Evolutionary conservation across 2,888 invertebrate species (phyloP), one percentile per base, ranked within the genome.

Genomic region (Synergus japonicus): DNA sequence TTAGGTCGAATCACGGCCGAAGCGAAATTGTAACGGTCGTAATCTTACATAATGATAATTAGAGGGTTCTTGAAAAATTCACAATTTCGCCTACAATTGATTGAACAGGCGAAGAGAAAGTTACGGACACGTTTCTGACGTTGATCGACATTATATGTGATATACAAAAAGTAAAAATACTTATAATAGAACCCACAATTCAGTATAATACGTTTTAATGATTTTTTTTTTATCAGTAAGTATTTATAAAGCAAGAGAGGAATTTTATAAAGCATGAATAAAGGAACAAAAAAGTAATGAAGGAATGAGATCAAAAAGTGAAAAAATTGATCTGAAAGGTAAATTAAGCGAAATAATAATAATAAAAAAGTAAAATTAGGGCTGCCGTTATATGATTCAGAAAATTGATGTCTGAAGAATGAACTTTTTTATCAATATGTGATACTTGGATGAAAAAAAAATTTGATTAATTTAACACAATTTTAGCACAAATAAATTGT

Each of bases 31-130:
- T 18, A 58, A 58, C 18, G 58, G 3, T 58, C 58, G 18, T 58
- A n/a, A 18, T 58, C 58, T 58, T 58, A 58, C 58, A 18, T 58
- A 58, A 58, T 58, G 10, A 58, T 58, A 58, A 58, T 58, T 58
- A 58, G 9, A 58, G 58, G 18, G 9, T 58, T 58, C 58, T 58
- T 58, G 18, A 58, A 18, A 54, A 54, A 54, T 54, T 5, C 54
- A 54, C 54, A 18, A 18, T 58, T 58, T 9, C 58, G 9, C 18
- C 58, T n/a, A 18, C 58, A 58, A 58, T 9, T 18, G 58, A 58
- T 58, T 3, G 10, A 58, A 18, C 18, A n/a, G 3, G 0, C 18
- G 2, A n/a, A 58, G 58, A 58, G 58, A 58, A 58, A 58, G 58
- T 18, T 58, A 58, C 58, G 18, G 18, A 58, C 9, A 58, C 58